phyloP scores from a whole-genome alignment of 1,140 invertebrate species.

The Araneus ventricosus region DNA sequence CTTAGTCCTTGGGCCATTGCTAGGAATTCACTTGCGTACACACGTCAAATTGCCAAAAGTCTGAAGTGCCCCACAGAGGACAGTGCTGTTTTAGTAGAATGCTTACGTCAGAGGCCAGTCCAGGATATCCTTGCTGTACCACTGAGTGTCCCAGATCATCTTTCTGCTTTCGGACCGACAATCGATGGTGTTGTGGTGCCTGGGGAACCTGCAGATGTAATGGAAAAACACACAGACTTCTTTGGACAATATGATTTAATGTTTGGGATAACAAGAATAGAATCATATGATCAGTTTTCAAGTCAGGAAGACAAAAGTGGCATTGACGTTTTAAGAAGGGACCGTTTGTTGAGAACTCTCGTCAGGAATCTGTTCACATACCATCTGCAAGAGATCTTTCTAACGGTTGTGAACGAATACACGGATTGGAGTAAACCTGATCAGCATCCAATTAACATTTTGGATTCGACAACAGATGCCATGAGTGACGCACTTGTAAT shows the following conservation, averaged over 20 bases:
- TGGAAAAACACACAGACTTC: conserved; percentile 68
- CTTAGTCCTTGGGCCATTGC: conserved; percentile 95
- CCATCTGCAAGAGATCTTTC: conserved; percentile 91
- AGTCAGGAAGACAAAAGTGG: conserved; percentile 95
- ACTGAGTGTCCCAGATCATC: conserved; percentile 89
- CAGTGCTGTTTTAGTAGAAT: conserved; percentile 87
- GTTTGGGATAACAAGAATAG: conserved; percentile 90
- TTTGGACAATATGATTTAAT: conserved; percentile 89
- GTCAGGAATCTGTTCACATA: conserved; percentile 84
- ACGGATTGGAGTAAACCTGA: conserved; percentile 97
- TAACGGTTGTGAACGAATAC: conserved; percentile 98
- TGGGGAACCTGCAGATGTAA: conserved; percentile 83
- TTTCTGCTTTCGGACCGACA: conserved; percentile 92
- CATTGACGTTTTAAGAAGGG: conserved; percentile 92
- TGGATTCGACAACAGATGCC: conserved; percentile 94
- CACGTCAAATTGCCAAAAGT: conserved; percentile 90
- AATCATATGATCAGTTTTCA: conserved; percentile 80
- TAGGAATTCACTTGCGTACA: conserved; percentile 91
- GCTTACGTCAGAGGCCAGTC: conserved; percentile 89
- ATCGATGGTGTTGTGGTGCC: conserved; percentile 95
- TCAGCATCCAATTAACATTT: conserved; percentile 94
- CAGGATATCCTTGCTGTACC: conserved; percentile 89
- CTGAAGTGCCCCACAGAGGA: conserved; percentile 87
- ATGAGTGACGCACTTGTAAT: conserved; percentile 91
- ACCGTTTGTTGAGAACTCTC: conserved; percentile 95